Evolutionary conservation across 2,797 vertebrate species (phyloP), one percentile per base, ranked within the genome.

Genomic region (Myotis vivesi): DNA sequence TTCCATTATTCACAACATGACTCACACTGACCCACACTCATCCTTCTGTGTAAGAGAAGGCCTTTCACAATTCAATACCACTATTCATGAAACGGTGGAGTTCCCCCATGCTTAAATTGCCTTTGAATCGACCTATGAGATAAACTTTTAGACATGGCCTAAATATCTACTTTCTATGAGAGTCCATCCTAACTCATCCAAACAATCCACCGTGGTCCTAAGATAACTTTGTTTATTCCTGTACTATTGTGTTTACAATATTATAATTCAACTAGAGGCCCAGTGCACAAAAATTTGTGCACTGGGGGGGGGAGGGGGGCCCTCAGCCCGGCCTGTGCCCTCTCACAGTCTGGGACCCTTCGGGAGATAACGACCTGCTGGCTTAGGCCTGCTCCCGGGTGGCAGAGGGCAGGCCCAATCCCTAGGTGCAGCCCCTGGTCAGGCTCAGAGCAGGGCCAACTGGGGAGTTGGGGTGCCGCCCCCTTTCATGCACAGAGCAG

Each of bases 101-200:
- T 28, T 53, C 20, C 17, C 28, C 5, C 44, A 38, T 75, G 28
- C 33, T 82, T 64, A 68, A 46, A 64, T 0, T 85, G 41, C 66
- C 80, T 96, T 13, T 79, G 55, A 91, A 86, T 22, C 8, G 44
- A 94, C 41, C 81, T 51, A 30, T 1, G 33, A 92, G 30, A 59
- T 15, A 68, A 28, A 91, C n/a, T 82, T 25, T 76, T 46, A 76
- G 25, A 62, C 3, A 69, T 2, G 41, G 25, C 11, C 66, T 77
- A 55, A 76, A 69, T 4, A 73, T 5, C 38, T 33, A 46, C 55
- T 25, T 77, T 59, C 49, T 20, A 36, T n/a, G 59, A 38, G 73
- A 30, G 44, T 8, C 3, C 38, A 59, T 33, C 82, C 53, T 23
- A 73, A 83, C 19, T 59, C 81, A 49, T 8, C 13, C 20, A 49